Percentiles rank a stretch among this genome's conserved stretches.
These are phyloP conservation scores for Tapera naevia DNA, from an alignment of 2,797 vertebrate genomes.

Conservation along the genomic window DNA sequence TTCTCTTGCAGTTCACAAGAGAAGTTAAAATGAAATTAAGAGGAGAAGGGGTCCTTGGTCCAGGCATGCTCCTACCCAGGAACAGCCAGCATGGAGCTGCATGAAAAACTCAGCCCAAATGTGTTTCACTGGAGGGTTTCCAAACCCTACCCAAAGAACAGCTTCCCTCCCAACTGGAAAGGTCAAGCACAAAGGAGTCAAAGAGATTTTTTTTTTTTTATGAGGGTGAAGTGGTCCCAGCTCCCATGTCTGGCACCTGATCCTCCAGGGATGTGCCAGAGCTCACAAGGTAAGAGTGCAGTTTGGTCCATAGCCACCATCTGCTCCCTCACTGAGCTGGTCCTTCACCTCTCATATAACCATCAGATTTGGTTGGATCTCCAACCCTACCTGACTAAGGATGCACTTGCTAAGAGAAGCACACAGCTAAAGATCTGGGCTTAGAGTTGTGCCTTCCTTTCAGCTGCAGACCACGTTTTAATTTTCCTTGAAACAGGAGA, in stretches of 20 bases:
- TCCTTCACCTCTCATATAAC: not conserved
- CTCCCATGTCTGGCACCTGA: not conserved
- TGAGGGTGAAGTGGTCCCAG: not conserved
- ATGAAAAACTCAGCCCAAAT: not conserved
- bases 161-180: not conserved
- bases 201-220: not conserved
- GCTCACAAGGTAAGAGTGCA: not conserved
- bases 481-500: not conserved
- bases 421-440: not conserved
- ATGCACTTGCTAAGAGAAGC: not conserved
- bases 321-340: not conserved
- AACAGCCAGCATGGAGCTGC: rapidly evolving
- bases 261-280: not conserved
- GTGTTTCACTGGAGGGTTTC: not conserved
- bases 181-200: not conserved
- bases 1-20: not conserved
- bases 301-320: too few relatives aligned
- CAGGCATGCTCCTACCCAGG: not conserved
- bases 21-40: not conserved
- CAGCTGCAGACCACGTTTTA: not conserved
- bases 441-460: not conserved
- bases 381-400: not conserved
- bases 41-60: not conserved
- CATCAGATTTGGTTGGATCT: rapidly evolving
- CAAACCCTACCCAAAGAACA: not conserved